Percentiles rank a stretch among this genome's conserved stretches.
Conservation (phyloP, 2,113 vertebrate genomes). For the Panthera leo region DNA sequence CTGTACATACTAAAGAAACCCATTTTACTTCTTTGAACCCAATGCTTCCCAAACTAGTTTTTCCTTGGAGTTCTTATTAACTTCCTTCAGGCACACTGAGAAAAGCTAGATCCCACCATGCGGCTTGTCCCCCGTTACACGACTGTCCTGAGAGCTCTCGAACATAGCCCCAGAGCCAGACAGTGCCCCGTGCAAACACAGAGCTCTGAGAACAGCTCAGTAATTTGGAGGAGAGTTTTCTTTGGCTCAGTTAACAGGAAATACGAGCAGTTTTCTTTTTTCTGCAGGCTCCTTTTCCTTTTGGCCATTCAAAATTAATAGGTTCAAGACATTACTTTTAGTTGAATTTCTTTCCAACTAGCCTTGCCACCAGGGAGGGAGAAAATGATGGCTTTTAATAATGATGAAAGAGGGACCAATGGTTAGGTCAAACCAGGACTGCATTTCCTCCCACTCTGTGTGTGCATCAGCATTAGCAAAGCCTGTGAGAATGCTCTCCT, state of each 20-base stretch:
- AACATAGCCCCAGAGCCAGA: background rate
- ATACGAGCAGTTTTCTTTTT: background rate
- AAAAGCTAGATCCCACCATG: background rate
- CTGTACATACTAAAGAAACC: background rate
- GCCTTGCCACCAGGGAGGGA: background rate
- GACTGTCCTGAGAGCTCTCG: background rate
- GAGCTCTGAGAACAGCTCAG: background rate
- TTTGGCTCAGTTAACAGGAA: background rate
- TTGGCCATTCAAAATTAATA: background rate
- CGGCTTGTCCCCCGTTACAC: background rate
- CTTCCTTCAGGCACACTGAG: background rate
- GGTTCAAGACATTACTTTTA: background rate
- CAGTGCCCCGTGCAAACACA: background rate
- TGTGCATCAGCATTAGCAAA: background rate
- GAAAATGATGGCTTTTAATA: background rate
- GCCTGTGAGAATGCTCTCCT: background rate
- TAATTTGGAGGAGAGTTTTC: background rate
- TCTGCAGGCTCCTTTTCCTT: background rate
- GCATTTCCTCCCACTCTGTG: background rate
- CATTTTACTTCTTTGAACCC: background rate
- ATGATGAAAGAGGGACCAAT: background rate
- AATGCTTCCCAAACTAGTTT: background rate
- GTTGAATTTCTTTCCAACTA: slow-evolving; percentile 17
- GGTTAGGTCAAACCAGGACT: background rate
- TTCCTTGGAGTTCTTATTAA: background rate